Evolutionary conservation across 23 tunicate genomes (phyloP).

Genomic region (Corella eumyota): DNA sequence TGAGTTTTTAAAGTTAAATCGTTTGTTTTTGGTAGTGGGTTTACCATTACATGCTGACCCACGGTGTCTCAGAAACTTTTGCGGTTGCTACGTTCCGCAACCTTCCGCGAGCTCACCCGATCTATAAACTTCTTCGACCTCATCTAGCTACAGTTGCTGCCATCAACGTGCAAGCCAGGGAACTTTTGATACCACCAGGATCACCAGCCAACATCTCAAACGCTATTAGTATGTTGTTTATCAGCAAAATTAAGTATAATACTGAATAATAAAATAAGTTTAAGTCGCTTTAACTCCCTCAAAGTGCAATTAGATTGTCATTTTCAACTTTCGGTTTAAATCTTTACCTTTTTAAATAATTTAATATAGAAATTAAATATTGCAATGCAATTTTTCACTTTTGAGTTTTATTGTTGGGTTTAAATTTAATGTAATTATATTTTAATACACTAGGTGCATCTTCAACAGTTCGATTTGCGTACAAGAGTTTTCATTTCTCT

Average conservation of each 20-base stretch:
- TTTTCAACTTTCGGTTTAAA: no score
- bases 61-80: constrained; percentile 48
- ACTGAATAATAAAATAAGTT: not conserved
- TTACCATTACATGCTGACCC: constrained; percentile 57
- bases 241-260: not conserved
- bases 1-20: no score
- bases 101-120: constrained; percentile 49
- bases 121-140: constrained; percentile 61
- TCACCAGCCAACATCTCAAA: constrained; percentile 33
- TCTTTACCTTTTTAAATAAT: no score
- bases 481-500: constrained; percentile 7
- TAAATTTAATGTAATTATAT: no score
- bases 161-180: constrained; percentile 53
- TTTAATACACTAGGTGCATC: no score
- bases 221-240: no score
- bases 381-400: no score
- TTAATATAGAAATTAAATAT: no score
- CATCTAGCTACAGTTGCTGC: constrained; percentile 51
- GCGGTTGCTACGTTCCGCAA: constrained; percentile 48
- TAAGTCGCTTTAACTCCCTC: not conserved
- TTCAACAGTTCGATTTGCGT: constrained; percentile 12
- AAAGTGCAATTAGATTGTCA: not conserved
- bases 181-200: constrained; percentile 18
- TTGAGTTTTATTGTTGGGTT: no score
- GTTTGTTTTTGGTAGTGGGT: no score